Conservation (phyloP, 2,113 vertebrate genomes). For the Oryzias celebensis region DNA sequence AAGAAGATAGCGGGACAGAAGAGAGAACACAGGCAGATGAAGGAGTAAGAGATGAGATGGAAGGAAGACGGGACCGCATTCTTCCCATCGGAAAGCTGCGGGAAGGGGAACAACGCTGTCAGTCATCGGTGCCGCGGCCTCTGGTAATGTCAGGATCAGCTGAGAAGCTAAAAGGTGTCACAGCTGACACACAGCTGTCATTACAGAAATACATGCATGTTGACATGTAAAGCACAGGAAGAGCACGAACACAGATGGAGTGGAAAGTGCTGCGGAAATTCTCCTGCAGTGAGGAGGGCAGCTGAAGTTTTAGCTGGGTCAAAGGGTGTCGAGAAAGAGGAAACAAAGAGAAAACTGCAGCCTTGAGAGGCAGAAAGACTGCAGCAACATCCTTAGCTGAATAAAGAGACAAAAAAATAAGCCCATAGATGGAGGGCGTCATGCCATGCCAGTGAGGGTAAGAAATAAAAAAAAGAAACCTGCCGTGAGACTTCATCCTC, state of each 20-base stretch:
- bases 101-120: constrained; percentile 27
- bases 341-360: constrained; percentile 11
- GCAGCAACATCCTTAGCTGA: constrained; percentile 2
- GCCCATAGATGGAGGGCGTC: constrained; percentile 49
- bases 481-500: constrained; percentile 25
- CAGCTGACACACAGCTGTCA: constrained; percentile 12
- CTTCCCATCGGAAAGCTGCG: constrained; percentile 25
- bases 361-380: constrained; percentile 1
- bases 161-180: constrained; percentile 32
- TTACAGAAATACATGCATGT: not conserved
- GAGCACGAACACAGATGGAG: constrained; percentile 12
- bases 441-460: constrained; percentile 19
- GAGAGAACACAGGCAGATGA: constrained; percentile 7
- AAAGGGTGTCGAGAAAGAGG: constrained; percentile 11
- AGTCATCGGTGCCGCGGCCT: constrained; percentile 6
- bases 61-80: constrained; percentile 25
- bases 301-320: constrained; percentile 12
- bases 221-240: not conserved
- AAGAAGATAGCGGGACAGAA: constrained; percentile 23
- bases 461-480: constrained; percentile 1
- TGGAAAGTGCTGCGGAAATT: constrained; percentile 13
- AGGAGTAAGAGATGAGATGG: constrained; percentile 27
- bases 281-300: constrained; percentile 4
- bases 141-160: constrained; percentile 6
- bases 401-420: constrained; percentile 22